Conservation (phyloP, 2,888 invertebrate genomes). For the Synergus umbraculus region DNA sequence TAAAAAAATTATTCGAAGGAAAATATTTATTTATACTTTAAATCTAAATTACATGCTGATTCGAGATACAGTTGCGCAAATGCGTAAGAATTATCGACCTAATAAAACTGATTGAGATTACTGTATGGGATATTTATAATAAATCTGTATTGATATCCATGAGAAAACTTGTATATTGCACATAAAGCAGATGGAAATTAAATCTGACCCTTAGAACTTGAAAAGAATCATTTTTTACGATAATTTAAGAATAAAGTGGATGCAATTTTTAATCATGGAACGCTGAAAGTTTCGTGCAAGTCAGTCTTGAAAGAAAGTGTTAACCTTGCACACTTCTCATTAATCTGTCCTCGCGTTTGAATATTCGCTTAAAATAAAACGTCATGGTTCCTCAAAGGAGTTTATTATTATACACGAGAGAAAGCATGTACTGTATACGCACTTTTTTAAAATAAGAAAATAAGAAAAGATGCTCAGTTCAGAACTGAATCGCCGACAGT, state of each 20-base stretch:
- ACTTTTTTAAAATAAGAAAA: neutral
- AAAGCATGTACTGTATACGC: slow-evolving; percentile 7
- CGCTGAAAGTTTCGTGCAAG: neutral
- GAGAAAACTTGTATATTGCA: too few species aligned
- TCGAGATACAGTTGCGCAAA: too few species aligned
- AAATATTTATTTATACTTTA: neutral
- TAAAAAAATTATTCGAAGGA: neutral
- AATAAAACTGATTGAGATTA: too few species aligned
- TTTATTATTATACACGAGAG: slow-evolving; percentile 11
- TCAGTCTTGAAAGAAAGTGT: slow-evolving; percentile 5
- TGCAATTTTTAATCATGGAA: neutral
- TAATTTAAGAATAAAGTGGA: neutral
- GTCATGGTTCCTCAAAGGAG: slow-evolving; percentile 9
- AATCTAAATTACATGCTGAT: neutral
- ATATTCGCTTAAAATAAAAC: slow-evolving; percentile 7
- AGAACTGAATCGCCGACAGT: neutral
- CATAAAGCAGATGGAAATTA: too few species aligned
- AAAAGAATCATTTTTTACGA: neutral
- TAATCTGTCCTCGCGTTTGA: neutral
- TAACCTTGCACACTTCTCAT: neutral
- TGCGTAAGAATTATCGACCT: too few species aligned
- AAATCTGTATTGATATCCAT: too few species aligned
- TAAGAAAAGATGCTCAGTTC: slow-evolving; percentile 11
- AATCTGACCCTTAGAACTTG: neutral
- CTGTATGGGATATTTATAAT: too few species aligned